Evolutionary conservation across 2,113 vertebrate species (phyloP).

Genomic region (Neolamprologus cancellatus): DNA sequence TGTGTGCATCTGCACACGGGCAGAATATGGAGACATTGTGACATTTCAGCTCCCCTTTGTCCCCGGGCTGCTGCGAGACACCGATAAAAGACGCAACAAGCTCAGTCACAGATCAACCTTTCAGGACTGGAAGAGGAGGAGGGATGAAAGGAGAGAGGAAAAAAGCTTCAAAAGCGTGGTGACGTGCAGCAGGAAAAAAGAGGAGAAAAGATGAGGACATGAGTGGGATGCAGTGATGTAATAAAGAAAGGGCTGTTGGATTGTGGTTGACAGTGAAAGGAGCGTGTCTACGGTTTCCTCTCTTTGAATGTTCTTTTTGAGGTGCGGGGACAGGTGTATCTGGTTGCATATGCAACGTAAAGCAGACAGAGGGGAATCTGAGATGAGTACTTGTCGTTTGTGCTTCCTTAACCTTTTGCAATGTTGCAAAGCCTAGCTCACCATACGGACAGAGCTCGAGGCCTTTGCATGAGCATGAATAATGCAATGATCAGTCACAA

Average conservation of each 20-base stretch:
- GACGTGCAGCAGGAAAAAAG: background rate
- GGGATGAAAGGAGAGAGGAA: background rate
- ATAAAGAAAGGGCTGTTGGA: background rate
- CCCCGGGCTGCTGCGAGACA: conserved; percentile 35
- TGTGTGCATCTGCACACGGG: background rate
- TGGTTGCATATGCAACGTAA: background rate
- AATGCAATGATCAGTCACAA: conserved; percentile 50
- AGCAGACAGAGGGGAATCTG: background rate
- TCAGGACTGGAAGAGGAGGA: background rate
- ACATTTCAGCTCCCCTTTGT: conserved; percentile 57
- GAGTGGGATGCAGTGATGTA: conserved; percentile 30
- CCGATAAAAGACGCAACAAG: conserved; percentile 57
- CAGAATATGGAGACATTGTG: conserved; percentile 30
- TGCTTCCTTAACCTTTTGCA: background rate
- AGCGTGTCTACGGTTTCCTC: background rate
- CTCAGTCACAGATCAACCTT: conserved; percentile 52
- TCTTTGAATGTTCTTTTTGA: background rate
- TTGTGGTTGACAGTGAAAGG: background rate
- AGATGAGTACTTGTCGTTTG: background rate
- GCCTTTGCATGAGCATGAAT: conserved; percentile 46
- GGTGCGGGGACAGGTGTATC: background rate
- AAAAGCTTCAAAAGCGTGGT: conserved; percentile 23
- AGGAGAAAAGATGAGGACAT: background rate
- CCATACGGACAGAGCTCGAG: conserved; percentile 28
- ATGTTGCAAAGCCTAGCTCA: background rate